Percentiles rank a stretch among this genome's conserved stretches.
Conservation (phyloP, 1,140 invertebrate species). For the Papilio machaon region DNA sequence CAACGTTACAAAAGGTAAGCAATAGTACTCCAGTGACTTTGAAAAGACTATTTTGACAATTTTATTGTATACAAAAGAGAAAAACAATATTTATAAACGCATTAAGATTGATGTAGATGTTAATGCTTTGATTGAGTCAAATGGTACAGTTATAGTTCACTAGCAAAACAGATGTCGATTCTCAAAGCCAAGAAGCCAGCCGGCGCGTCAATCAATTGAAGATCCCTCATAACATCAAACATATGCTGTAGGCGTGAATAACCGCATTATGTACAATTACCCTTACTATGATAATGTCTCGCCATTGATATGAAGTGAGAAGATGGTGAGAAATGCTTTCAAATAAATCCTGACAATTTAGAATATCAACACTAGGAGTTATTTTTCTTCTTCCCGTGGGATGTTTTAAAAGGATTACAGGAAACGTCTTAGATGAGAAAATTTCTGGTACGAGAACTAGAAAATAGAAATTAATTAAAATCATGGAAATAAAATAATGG, state of each 20-base stretch:
- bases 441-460: not conserved
- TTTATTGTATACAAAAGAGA: not conserved
- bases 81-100: not conserved
- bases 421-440: not conserved
- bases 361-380: not conserved
- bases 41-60: too few relatives aligned
- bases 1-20: too few relatives aligned
- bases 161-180: constrained; percentile 65
- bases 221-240: constrained; percentile 70
- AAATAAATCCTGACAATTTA: constrained; percentile 2
- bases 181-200: constrained; percentile 66
- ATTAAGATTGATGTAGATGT: constrained; percentile 37
- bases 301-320: constrained; percentile 33
- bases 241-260: constrained; percentile 72
- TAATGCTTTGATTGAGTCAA: constrained; percentile 68
- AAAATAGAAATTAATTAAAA: not conserved
- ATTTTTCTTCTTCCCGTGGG: not conserved
- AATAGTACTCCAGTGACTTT: too few relatives aligned
- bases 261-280: constrained; percentile 58
- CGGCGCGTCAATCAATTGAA: constrained; percentile 76
- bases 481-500: too few relatives aligned
- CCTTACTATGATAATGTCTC: constrained; percentile 50
- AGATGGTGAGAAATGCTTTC: constrained; percentile 21
- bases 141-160: constrained; percentile 65
- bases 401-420: not conserved